Evolutionary conservation across 2,888 invertebrate genomes (phyloP).

Genomic region (Heteromyza rotundicornis): DNA sequence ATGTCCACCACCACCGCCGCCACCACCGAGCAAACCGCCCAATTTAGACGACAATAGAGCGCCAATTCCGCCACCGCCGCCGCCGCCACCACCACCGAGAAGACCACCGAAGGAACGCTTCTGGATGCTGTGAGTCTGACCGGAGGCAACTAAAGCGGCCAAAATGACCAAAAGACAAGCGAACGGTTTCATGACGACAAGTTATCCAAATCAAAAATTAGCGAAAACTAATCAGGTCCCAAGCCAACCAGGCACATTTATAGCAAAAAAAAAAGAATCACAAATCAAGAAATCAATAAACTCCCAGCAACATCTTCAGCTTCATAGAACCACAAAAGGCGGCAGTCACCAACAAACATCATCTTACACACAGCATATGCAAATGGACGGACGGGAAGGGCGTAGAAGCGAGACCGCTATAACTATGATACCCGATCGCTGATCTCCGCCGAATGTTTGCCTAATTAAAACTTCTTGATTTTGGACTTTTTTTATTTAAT

Average conservation of each 20-base stretch:
- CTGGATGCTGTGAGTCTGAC: conserved; percentile 38
- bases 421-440: too few relatives aligned
- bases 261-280: conserved; percentile 21
- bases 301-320: too few relatives aligned
- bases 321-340: too few relatives aligned
- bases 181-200: conserved; percentile 46
- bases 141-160: conserved; percentile 40
- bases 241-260: conserved; percentile 42
- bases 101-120: conserved; percentile 41
- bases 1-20: conserved; percentile 25
- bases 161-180: conserved; percentile 45
- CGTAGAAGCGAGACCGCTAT: too few relatives aligned
- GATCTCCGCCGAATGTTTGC: too few relatives aligned
- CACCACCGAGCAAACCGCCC: conserved; percentile 36
- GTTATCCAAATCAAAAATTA: conserved; percentile 41
- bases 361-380: too few relatives aligned
- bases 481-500: neutral
- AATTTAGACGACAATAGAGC: conserved; percentile 40
- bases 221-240: conserved; percentile 45
- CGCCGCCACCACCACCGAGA: conserved; percentile 39
- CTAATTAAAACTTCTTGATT: neutral
- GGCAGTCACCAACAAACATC: too few relatives aligned
- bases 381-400: too few relatives aligned
- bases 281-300: too few relatives aligned
- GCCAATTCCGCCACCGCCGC: conserved; percentile 36